These are phyloP conservation scores for Phalangium opilio DNA, from an alignment of 2,888 invertebrate genomes.

Conservation along the genomic window DNA sequence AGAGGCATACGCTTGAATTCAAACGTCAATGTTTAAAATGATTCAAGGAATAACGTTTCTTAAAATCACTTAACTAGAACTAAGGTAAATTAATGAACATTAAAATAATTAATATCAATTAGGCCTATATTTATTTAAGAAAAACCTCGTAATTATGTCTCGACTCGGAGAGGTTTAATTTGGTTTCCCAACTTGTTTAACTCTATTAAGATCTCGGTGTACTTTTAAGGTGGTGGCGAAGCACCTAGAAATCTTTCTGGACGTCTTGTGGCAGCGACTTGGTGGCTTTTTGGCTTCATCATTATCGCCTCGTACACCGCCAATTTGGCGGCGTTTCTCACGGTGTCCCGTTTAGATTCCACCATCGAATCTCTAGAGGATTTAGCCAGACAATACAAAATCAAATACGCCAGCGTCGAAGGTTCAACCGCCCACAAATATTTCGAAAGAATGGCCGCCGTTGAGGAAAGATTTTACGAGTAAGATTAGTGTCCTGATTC, in stretches of 20 bases:
- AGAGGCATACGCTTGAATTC: no score
- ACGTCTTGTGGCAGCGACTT: constrained; percentile 84
- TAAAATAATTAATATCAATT: no score
- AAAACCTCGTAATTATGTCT: no score
- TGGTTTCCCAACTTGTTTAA: no score
- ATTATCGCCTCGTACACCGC: constrained; percentile 98
- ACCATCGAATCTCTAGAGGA: constrained; percentile 88
- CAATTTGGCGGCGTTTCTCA: constrained; percentile 90
- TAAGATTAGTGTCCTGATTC: constrained; percentile 35
- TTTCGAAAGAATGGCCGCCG: constrained; percentile 88
- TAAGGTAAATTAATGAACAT: no score
- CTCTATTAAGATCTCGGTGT: no score
- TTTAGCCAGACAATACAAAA: constrained; percentile 89
- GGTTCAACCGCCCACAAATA: constrained; percentile 83
- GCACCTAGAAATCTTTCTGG: constrained; percentile 93
- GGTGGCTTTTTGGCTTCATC: constrained; percentile 98
- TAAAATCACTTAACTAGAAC: no score
- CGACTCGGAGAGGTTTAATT: no score
- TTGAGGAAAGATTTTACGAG: constrained; percentile 89
- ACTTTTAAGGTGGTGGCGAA: constrained; percentile 65
- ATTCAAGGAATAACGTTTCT: no score
- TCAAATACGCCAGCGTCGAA: constrained; percentile 80
- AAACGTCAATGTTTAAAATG: no score
- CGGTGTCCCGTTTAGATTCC: constrained; percentile 71
- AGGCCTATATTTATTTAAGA: no score